Evolutionary conservation across 2,888 invertebrate species (phyloP).

Genomic region (Macrophya annulata): DNA sequence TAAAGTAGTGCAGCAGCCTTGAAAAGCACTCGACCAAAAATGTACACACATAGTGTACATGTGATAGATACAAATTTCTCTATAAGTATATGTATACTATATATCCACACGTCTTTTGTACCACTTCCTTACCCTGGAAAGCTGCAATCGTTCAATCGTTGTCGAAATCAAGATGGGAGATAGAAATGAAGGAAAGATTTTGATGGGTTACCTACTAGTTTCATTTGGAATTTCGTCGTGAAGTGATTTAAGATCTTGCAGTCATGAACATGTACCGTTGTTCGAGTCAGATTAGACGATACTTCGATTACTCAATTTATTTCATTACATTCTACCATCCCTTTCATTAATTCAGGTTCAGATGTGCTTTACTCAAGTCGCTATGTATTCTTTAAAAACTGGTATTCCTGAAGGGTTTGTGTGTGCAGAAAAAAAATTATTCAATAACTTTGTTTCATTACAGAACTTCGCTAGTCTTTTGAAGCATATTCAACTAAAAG

Average conservation of each 20-base stretch:
- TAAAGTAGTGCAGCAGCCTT: background rate
- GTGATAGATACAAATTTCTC: conserved; percentile 40
- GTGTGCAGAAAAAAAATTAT: background rate
- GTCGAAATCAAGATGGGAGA: background rate
- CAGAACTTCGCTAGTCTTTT: background rate
- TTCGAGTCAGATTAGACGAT: background rate
- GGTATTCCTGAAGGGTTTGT: background rate
- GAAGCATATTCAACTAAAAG: background rate
- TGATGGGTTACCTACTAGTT: background rate
- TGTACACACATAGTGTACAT: background rate
- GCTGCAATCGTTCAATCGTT: background rate
- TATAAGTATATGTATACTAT: background rate
- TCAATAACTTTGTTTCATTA: background rate
- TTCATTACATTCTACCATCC: background rate
- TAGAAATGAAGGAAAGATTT: too few species aligned
- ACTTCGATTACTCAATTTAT: background rate
- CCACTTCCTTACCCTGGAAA: background rate
- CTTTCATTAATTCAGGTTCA: background rate
- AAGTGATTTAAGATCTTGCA: background rate
- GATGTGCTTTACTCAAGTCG: background rate
- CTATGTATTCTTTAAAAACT: background rate
- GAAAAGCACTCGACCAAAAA: conserved; percentile 30
- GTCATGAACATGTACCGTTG: background rate
- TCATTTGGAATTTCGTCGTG: background rate
- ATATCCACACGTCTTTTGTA: background rate